phyloP scores from a whole-genome alignment of 2,888 invertebrate genomes.

The Synanthedon formicaeformis region DNA sequence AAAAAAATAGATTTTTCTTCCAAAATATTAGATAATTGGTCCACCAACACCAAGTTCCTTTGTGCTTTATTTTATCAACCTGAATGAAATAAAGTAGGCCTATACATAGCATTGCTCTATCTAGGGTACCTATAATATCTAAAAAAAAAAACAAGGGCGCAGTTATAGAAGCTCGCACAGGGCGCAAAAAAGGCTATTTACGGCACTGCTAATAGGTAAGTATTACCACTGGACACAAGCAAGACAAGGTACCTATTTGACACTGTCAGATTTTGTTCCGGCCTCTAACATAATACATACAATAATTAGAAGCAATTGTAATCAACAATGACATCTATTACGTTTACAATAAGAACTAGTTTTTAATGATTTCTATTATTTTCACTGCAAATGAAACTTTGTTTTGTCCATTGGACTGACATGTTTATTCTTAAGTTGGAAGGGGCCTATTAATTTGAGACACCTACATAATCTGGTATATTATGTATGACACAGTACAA shows the following conservation, averaged over 20 bases:
- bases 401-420: slow-evolving; percentile 46
- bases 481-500: neutral
- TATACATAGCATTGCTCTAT: too few species aligned
- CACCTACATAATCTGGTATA: slow-evolving; percentile 11
- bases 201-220: too few species aligned
- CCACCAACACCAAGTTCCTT: too few species aligned
- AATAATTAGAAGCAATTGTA: slow-evolving; percentile 24
- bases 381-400: slow-evolving; percentile 19
- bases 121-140: too few species aligned
- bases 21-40: too few species aligned
- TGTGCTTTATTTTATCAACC: too few species aligned
- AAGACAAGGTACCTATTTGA: slow-evolving; percentile 48
- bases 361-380: slow-evolving; percentile 7
- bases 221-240: slow-evolving; percentile 18
- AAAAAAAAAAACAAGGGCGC: too few species aligned
- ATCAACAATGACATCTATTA: too few species aligned
- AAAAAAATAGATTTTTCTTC: too few species aligned
- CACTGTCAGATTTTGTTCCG: slow-evolving; percentile 58
- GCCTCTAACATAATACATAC: slow-evolving; percentile 31
- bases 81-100: too few species aligned
- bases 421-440: slow-evolving; percentile 64
- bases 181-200: too few species aligned
- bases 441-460: slow-evolving; percentile 60
- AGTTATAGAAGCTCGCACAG: too few species aligned
- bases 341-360: neutral